Conservation (phyloP, 2,797 vertebrate species). For the Staurois parvus region DNA sequence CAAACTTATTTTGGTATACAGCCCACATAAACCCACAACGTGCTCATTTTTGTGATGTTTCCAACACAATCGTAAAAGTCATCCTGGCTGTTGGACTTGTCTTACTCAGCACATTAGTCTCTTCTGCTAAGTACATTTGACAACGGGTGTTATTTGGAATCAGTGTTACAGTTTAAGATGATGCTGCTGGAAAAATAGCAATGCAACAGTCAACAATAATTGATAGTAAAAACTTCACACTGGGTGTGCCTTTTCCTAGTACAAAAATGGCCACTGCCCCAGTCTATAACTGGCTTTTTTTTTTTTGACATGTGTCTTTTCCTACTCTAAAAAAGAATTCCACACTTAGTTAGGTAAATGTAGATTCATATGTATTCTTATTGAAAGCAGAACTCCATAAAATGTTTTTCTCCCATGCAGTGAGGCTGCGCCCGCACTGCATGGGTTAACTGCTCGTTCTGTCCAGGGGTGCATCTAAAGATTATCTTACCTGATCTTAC, state of each 20-base stretch:
- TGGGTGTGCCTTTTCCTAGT: neutral
- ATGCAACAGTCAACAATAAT: neutral
- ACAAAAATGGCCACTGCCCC: no score
- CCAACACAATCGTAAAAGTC: conserved; percentile 45
- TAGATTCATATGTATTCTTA: no score
- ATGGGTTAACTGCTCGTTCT: no score
- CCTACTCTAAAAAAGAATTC: neutral
- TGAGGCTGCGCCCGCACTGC: no score
- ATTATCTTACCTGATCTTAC: no score
- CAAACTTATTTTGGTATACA: conserved; percentile 50
- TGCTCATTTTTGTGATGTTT: conserved; percentile 20
- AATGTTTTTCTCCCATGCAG: no score
- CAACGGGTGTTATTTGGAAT: conserved; percentile 12
- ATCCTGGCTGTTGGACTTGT: conserved; percentile 14
- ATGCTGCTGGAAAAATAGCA: neutral
- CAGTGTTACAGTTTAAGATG: neutral
- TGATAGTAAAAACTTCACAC: neutral
- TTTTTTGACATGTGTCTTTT: no score
- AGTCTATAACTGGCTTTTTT: no score
- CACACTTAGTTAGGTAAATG: no score
- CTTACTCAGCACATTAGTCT: conserved; percentile 45
- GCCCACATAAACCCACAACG: conserved; percentile 16
- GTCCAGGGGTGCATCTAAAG: no score
- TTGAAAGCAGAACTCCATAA: no score
- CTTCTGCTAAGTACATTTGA: conserved; percentile 27